phyloP scores from a whole-genome alignment of 2,888 invertebrate species.

The Lochmaea capreae region DNA sequence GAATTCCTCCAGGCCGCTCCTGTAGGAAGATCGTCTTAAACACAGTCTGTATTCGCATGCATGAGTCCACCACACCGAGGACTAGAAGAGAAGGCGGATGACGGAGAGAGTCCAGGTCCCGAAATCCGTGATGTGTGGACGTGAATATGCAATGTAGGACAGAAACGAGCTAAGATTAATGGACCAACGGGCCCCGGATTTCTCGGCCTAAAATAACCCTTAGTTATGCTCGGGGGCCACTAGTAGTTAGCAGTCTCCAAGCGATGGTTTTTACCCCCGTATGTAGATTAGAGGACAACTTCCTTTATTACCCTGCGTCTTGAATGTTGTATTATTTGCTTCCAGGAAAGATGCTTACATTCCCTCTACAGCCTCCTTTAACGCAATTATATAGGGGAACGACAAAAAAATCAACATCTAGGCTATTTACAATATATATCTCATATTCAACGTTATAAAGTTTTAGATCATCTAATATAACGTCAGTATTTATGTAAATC shows the following conservation, averaged over 20 bases:
- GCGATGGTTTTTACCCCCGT: slow-evolving; percentile 55
- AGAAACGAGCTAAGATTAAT: slow-evolving; percentile 66
- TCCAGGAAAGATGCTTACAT: slow-evolving; percentile 41
- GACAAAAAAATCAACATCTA: not conserved
- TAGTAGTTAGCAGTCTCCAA: slow-evolving; percentile 50
- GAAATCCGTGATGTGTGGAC: slow-evolving; percentile 66
- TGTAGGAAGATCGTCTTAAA: slow-evolving; percentile 54
- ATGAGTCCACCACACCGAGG: slow-evolving; percentile 51
- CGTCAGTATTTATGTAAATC: too few relatives aligned
- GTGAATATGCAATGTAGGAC: slow-evolving; percentile 67
- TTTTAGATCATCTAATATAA: too few relatives aligned
- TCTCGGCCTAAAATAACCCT: slow-evolving; percentile 63
- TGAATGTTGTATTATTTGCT: slow-evolving; percentile 44
- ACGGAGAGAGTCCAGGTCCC: slow-evolving; percentile 47
- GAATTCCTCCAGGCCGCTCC: slow-evolving; percentile 6
- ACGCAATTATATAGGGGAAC: slow-evolving; percentile 31
- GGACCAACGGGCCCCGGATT: slow-evolving; percentile 59
- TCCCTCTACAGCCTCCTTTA: slow-evolving; percentile 18
- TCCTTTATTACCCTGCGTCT: slow-evolving; percentile 46
- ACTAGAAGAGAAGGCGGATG: slow-evolving; percentile 19
- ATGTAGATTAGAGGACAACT: slow-evolving; percentile 56
- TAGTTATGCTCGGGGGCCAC: slow-evolving; percentile 59
- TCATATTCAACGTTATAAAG: too few relatives aligned
- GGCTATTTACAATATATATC: not conserved
- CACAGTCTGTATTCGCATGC: slow-evolving; percentile 58